phyloP scores from a whole-genome alignment of 2,888 invertebrate genomes.

The Hypsopygia costalis region DNA sequence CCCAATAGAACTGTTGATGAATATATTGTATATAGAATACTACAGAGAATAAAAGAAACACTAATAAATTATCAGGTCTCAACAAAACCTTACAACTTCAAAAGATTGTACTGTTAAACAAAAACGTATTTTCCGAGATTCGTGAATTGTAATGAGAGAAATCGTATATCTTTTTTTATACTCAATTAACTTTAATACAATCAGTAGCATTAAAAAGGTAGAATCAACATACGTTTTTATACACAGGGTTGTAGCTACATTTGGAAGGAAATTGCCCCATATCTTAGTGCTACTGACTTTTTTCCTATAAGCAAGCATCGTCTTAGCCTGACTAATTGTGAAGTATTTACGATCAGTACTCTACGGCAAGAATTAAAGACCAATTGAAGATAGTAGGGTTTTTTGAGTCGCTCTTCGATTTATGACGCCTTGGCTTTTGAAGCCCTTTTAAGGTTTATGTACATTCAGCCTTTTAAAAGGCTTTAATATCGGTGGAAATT shows the following conservation, averaged over 20 bases:
- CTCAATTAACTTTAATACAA: slow-evolving; percentile 32
- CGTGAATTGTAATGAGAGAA: not conserved
- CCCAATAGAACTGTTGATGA: no score
- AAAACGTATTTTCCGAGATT: slow-evolving; percentile 12
- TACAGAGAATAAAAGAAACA: no score
- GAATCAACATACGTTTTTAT: slow-evolving; percentile 32
- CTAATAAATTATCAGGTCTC: no score
- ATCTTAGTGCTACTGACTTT: slow-evolving; percentile 38
- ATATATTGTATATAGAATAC: no score
- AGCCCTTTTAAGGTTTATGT: slow-evolving; percentile 52
- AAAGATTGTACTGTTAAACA: not conserved
- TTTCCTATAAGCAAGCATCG: slow-evolving; percentile 55
- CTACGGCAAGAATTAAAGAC: slow-evolving; percentile 54
- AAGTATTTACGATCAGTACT: slow-evolving; percentile 62
- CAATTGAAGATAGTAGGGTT: slow-evolving; percentile 60
- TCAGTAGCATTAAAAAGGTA: slow-evolving; percentile 31
- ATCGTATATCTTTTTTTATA: slow-evolving; percentile 8
- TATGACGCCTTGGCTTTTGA: slow-evolving; percentile 53
- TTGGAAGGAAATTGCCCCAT: slow-evolving; percentile 50
- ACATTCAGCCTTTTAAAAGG: slow-evolving; percentile 32
- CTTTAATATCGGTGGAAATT: slow-evolving; percentile 40
- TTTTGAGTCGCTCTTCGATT: slow-evolving; percentile 58
- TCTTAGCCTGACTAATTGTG: slow-evolving; percentile 70
- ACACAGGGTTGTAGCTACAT: slow-evolving; percentile 44
- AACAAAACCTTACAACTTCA: no score